Evolutionary conservation across 2,797 vertebrate species (phyloP).

Genomic region (Gephyroberyx darwinii): DNA sequence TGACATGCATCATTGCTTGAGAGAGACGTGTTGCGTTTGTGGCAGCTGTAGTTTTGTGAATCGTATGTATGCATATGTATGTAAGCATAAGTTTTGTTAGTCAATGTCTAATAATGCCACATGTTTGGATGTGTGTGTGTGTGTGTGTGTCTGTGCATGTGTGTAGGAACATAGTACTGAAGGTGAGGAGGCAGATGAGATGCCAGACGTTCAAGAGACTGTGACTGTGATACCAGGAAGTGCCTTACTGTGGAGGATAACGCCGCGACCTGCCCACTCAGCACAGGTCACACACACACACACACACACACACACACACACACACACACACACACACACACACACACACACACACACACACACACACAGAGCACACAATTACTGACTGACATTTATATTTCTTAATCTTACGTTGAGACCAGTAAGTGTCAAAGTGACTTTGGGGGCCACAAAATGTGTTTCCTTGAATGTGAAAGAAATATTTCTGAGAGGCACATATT

Average conservation of each 20-base stretch:
- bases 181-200: conserved; percentile 85
- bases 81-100: neutral
- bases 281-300: conserved; percentile 82
- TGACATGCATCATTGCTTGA: conserved; percentile 74
- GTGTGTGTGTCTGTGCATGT: conserved; percentile 46
- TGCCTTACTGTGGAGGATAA: conserved; percentile 95
- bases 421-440: no score
- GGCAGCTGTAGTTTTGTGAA: conserved; percentile 66
- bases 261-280: conserved; percentile 88
- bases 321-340: neutral
- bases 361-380: no score
- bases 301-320: neutral
- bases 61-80: conserved; percentile 59
- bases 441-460: no score
- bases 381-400: no score
- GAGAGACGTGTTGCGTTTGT: conserved; percentile 69
- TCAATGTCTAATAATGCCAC: neutral
- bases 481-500: no score
- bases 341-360: no score
- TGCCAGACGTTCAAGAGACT: conserved; percentile 89
- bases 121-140: conserved; percentile 17
- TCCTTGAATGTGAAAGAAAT: no score
- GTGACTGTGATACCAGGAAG: conserved; percentile 95
- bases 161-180: conserved; percentile 76
- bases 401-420: no score